phyloP scores from a whole-genome alignment of 2,113 vertebrate genomes.

The Uria aalge region DNA sequence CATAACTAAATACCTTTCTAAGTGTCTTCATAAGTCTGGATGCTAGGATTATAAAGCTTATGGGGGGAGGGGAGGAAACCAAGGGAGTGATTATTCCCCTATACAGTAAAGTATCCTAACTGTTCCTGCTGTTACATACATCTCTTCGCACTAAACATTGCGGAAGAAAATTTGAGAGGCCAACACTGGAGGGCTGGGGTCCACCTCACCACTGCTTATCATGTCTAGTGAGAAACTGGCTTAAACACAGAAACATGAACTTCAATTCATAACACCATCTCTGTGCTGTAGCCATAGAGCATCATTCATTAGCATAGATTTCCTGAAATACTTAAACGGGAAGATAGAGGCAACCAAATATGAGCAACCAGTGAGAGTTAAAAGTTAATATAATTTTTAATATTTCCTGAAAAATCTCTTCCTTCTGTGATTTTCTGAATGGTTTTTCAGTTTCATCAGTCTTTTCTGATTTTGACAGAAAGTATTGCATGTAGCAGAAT shows the following conservation, averaged over 20 bases:
- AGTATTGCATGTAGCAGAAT: neutral
- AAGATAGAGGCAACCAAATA: neutral
- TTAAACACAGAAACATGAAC: neutral
- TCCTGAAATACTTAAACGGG: neutral
- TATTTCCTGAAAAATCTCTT: neutral
- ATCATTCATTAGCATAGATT: neutral
- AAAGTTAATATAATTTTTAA: neutral
- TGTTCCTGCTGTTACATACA: neutral
- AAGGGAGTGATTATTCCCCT: neutral
- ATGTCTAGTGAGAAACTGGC: neutral
- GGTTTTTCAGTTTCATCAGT: neutral
- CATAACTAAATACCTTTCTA: neutral
- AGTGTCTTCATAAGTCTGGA: neutral
- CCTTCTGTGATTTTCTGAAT: neutral
- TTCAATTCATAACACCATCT: neutral
- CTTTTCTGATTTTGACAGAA: neutral
- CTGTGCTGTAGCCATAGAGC: neutral
- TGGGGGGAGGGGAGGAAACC: no score
- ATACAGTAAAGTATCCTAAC: neutral
- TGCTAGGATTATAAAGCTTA: neutral
- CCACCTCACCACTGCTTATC: neutral
- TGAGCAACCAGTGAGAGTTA: neutral
- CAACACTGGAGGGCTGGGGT: neutral
- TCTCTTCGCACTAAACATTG: neutral
- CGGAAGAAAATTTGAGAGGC: neutral